Base-by-base conservation (phyloP, 2,113 vertebrate species). In the Elachura formosa region DNA sequence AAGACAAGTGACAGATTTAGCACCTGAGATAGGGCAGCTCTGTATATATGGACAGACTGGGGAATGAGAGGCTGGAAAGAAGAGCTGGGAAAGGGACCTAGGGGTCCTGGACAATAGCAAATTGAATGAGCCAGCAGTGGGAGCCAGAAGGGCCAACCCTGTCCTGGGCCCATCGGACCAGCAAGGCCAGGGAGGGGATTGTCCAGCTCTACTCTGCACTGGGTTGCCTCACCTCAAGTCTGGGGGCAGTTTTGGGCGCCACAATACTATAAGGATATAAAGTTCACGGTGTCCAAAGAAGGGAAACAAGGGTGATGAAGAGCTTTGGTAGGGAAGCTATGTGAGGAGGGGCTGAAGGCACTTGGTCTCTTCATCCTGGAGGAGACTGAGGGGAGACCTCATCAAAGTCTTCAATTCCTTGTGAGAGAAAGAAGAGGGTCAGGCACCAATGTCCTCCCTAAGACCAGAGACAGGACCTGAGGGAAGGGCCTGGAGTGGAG, bases 221-320 rank as follows among this genome's bases (percentile, higher is more conserved):
- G 41, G 12, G 23, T 1, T 0, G 19, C 28, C 24, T 71, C n/a
- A 20, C 16, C 6, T 40, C 1, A 0, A 25, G 41, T 17, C 41
- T 29, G 48, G n/a, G 33, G 24, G 3, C 17, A 63, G 34, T 3
- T 55, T 25, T 12, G 56, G 7, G 5, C 13, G 10, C 21, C 21
- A 31, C 13, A 40, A 13, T 4, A 9, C 2, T 40, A n/a, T 5
- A 28, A 55, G 11, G 40, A 6, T 7, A 34, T 31, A 9, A 63
- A 48, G 20, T 16, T 51, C 26, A 12, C 9, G 29, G 16, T 4
- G 13, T 18, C 17, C 25, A 41, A 12, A 71, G n/a, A 3, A 79
- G 31, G n/a, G 11, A 9, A 11, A 10, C 1, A 5, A 18, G 5
- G 40, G 3, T n/a, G 40, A 12, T 19, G n/a, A 63, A 40, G 9